Evolutionary conservation across 2,113 vertebrate genomes (phyloP), one percentile per base, ranked within the genome.

Genomic region (Thalassarche chlororhynchos): DNA sequence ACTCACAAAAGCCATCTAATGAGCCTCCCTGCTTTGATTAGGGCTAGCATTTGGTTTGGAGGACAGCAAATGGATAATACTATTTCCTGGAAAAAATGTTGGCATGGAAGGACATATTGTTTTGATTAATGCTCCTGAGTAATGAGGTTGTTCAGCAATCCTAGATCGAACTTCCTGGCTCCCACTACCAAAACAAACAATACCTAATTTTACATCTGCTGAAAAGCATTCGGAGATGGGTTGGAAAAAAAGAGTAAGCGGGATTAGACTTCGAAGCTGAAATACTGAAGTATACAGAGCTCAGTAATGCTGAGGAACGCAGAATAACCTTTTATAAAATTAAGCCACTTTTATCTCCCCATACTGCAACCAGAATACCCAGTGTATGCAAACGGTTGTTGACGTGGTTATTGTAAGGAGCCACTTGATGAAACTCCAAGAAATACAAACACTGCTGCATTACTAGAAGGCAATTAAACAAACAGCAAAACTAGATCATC

Each of bases 71-170:
- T 84, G 92, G 93, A 95, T 97, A 96, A 97, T 96, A 84, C 62
- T 78, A 96, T 97, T 98, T 98, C 97, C 96, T 92, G 95, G 77
- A 84, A 87, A 96, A 98, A 97, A 91, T 21, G 80, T 65, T 95
- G 96, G 96, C 80, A 64, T 84, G 80, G 90, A 96, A 97, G 79
- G 94, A 93, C 91, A 47, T 57, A 89, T 58, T 95, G 93, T 92
- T 96, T 95, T 89, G 91, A 96, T 97, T 95, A 97, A 42, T 82
- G 82, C 84, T 82, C 44, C 42, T 68, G 95, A 97, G 90, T 92
- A 95, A 96, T 70, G 84, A 92, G 84, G 96, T 81, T 51, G 55
- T 42, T 93, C 91, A 95, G 94, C 94, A 97, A 92, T 42, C 86
- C 84, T 72, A 83, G 42, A 87, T 72, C 60, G 29, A 93, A 88